phyloP scores from a whole-genome alignment of 2,113 vertebrate species.

The human (Homo sapiens) region GRCh38 chr2:10238001-10238500 shows the following conservation, averaged over 20 bases:
- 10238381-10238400: too few relatives aligned
- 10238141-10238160: not conserved
- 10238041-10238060: not conserved
- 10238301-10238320: accelerated
- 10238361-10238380: accelerated
- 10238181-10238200: accelerated
- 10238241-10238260: too few relatives aligned
- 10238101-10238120: accelerated
- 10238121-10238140: not conserved
- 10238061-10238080: not conserved
- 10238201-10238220: not conserved
- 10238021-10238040: not conserved
- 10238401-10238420: accelerated
- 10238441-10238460: not conserved
- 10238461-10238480: not conserved
- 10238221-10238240: accelerated
- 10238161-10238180: not conserved
- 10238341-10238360: not conserved
- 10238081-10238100: accelerated
- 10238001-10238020: accelerated
- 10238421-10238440: accelerated
- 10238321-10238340: not conserved
- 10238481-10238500: not conserved
- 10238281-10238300: not conserved
- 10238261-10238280: not conserved